Evolutionary conservation across 2,113 vertebrate species (phyloP), one percentile per base, ranked within the genome.

Genomic region (Nerophis lumbriciformis): DNA sequence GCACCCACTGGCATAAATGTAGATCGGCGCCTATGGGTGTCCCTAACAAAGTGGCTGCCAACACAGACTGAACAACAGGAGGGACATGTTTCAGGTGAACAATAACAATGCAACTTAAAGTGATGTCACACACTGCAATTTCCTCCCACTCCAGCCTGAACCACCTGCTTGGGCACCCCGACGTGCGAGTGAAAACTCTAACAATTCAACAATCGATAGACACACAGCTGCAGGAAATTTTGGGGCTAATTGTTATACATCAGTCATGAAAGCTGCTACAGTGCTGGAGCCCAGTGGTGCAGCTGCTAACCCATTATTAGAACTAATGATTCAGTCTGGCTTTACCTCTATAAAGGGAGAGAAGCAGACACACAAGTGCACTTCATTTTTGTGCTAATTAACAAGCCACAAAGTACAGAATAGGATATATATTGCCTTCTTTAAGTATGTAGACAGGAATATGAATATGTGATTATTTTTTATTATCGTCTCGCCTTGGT

Each of bases 171-270:
- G 47, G 66, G 21, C 19, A 72, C 48, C 52, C 49, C 44, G 70
- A 21, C 47, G 55, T 38, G 39, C 10, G 62, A 56, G 66, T 60
- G 78, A 75, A 77, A 80, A 56, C 63, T 83, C 56, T 7, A 16
- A 59, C 35, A 81, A 83, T 85, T 54, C 8, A 16, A 59, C 35
- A 81, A 83, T 85, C 77, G 70, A 83, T 83, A 82, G 73, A 76
- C 70, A 75, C 69, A 55, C 51, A 45, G 58, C 37, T 72, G 15
- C 61, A 51, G 73, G 66, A 21, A 6, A 44, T n/a, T 28, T 11
- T n/a, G 4, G 62, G 13, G 68, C 58, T 35, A 64, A 69, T 74
- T 54, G 52, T 53, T 55, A 44, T 5, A 68, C 44, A 48, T 69
- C 37, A 47, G 59, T 61, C 59, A 63, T 48, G 36, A 54, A 74